These are phyloP conservation scores for Boulengerochromis microlepis DNA, from an alignment of 2,113 vertebrate genomes.

Conservation along the genomic window DNA sequence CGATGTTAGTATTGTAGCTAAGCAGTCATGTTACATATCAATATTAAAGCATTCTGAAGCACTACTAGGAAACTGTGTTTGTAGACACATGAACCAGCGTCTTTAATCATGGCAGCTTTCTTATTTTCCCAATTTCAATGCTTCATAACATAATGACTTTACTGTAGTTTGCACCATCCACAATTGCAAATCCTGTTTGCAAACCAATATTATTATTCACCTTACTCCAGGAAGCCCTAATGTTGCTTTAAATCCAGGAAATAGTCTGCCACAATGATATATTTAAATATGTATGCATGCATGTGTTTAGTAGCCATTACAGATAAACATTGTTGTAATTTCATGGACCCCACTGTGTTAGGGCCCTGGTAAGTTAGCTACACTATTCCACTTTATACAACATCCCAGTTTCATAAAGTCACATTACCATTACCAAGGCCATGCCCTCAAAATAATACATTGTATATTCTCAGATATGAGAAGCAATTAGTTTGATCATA, in stretches of 20 bases:
- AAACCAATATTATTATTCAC: background rate
- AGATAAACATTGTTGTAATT: background rate
- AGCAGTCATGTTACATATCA: background rate
- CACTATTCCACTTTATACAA: background rate
- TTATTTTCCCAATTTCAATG: background rate
- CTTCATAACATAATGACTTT: background rate
- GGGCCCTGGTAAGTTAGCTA: background rate
- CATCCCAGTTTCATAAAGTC: background rate
- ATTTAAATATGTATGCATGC: background rate
- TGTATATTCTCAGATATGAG: background rate
- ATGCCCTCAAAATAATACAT: background rate
- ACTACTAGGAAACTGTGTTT: background rate
- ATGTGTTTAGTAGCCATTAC: background rate
- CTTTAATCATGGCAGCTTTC: background rate
- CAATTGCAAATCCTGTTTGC: background rate
- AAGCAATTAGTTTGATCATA: constrained; percentile 12
- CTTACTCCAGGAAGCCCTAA: background rate
- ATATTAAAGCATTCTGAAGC: background rate
- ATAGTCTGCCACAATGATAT: background rate
- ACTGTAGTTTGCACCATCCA: background rate
- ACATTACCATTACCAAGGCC: constrained; percentile 21
- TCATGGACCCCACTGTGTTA: background rate
- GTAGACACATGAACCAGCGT: background rate
- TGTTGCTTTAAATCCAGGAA: background rate
- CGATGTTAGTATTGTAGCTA: background rate